A percentile compares a stretch with the other conserved stretches of the same genome.
These are phyloP conservation scores for Hirundichthys speculiger DNA, from an alignment of 2,113 vertebrate species.

Conservation along the genomic window DNA sequence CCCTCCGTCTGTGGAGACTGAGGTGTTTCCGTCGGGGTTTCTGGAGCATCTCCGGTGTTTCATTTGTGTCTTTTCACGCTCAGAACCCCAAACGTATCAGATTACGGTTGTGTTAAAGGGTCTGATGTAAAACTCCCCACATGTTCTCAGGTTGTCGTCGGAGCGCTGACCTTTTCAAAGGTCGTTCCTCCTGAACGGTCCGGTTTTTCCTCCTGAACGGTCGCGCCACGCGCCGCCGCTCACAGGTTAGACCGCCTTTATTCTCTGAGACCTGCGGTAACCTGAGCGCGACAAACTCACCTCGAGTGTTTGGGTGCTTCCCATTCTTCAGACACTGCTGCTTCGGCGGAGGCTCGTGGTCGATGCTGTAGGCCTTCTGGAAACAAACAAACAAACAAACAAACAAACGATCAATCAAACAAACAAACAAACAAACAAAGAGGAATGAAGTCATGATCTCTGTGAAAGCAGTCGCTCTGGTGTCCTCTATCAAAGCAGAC, in stretches of 20 bases:
- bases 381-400: constrained; percentile 16
- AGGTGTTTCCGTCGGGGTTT: no score
- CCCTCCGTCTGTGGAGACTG: no score
- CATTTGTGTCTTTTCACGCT: no score
- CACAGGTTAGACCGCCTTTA: neutral
- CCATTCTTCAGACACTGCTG: constrained; percentile 26
- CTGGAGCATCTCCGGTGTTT: no score
- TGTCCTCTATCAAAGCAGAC: no score
- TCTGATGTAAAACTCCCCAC: no score
- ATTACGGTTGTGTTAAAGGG: no score
- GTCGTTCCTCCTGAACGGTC: neutral
- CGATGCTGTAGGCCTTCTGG: constrained; percentile 62
- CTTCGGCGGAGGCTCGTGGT: constrained; percentile 38
- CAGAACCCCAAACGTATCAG: no score
- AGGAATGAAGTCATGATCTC: no score
- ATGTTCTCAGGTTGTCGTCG: neutral
- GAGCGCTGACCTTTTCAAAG: neutral
- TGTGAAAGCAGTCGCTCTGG: no score
- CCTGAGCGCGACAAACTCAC: constrained; percentile 39
- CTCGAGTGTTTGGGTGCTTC: constrained; percentile 25
- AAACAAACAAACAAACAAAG: neutral
- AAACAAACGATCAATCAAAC: neutral
- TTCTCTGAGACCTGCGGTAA: neutral
- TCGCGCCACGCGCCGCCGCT: neutral
- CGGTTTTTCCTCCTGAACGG: neutral